A percentile compares a stretch with the other conserved stretches of the same genome.
These are phyloP conservation scores for Drosophila baimaii DNA, from an alignment of 1,140 invertebrate genomes.

Conservation along the genomic window DNA sequence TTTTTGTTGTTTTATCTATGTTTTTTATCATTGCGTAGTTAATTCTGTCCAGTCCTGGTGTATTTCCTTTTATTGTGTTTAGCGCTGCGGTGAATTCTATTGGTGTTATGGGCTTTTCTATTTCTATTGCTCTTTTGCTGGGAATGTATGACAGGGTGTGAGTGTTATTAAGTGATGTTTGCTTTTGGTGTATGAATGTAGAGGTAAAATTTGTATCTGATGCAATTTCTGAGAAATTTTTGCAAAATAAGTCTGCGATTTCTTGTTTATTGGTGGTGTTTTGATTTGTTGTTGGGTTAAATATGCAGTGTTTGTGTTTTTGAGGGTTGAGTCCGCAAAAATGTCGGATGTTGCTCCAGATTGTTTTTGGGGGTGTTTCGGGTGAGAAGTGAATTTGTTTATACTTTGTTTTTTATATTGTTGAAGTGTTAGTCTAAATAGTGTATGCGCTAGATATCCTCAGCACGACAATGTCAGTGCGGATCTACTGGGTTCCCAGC, in stretches of 20 bases:
- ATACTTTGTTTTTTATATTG: no score
- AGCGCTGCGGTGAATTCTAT: constrained; percentile 15
- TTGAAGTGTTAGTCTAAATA: no score
- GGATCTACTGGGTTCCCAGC: no score
- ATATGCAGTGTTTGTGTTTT: constrained; percentile 20
- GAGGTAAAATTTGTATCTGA: not conserved
- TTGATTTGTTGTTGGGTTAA: constrained; percentile 7
- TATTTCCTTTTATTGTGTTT: constrained; percentile 14
- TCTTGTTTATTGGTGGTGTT: constrained; percentile 16
- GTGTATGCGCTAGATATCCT: no score
- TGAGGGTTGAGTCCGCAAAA: constrained; percentile 4
- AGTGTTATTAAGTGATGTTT: constrained; percentile 15
- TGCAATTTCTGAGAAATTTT: constrained; percentile 12
- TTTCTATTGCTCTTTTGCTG: constrained; percentile 38
- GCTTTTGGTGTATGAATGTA: constrained; percentile 17
- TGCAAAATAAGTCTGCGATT: constrained; percentile 23
- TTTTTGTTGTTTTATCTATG: constrained; percentile 3
- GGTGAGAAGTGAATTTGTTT: no score
- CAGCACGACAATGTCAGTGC: no score
- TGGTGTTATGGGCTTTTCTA: constrained; percentile 29
- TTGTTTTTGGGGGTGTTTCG: no score
- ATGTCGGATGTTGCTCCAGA: constrained; percentile 2
- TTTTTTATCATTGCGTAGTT: constrained; percentile 23
- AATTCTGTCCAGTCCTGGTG: constrained; percentile 14
- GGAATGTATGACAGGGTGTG: constrained; percentile 3